Conservation (phyloP, 2,888 invertebrate species). For the Cataglyphis altisquamis region DNA sequence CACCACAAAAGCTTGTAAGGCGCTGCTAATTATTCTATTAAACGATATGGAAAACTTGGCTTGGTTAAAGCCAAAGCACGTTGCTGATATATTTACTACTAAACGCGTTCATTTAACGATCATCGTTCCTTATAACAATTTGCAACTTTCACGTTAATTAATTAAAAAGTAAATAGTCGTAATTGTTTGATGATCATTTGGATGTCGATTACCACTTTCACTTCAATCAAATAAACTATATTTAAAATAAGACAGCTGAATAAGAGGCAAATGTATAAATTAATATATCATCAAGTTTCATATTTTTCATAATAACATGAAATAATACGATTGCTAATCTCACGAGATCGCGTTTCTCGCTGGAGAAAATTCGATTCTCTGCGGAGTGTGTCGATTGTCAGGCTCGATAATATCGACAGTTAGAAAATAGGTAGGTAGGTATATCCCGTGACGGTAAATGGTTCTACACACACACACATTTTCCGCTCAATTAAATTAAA, state of each 20-base stretch:
- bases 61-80: not conserved
- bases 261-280: constrained; percentile 5
- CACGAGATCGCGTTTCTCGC: constrained; percentile 28
- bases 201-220: not conserved
- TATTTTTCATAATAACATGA: not conserved
- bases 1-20: not conserved
- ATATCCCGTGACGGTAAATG: constrained; percentile 25
- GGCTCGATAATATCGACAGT: constrained; percentile 37
- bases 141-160: not conserved
- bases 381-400: constrained; percentile 32
- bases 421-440: constrained; percentile 13
- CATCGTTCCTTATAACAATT: too few species aligned
- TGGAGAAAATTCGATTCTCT: constrained; percentile 9
- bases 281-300: not conserved
- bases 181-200: not conserved
- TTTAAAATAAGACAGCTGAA: constrained; percentile 8
- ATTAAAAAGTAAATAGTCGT: not conserved
- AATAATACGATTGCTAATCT: constrained; percentile 2
- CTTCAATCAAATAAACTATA: constrained; percentile 15
- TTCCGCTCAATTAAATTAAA: constrained; percentile 40
- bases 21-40: not conserved
- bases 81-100: not conserved
- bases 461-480: not conserved
- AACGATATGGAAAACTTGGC: not conserved
- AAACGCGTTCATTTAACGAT: not conserved